These are phyloP conservation scores for Xiphorhynchus erythropygius DNA, from an alignment of 2,797 vertebrate species.

Conservation along the genomic window DNA sequence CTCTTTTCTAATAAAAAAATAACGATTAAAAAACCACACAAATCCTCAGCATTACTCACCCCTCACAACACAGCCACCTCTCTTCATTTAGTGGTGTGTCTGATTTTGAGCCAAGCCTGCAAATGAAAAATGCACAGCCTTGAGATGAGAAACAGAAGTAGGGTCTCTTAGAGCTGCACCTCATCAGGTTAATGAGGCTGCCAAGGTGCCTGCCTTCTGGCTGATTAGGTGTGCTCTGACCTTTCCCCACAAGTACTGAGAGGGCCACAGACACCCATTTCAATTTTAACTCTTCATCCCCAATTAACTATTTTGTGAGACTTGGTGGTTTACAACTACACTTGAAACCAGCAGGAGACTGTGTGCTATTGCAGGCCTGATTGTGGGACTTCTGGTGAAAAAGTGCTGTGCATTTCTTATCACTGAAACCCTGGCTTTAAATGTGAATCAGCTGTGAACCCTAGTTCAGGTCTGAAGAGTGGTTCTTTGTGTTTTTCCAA, in stretches of 20 bases:
- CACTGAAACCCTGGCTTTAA: background rate
- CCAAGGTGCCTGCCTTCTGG: background rate
- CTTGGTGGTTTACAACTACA: background rate
- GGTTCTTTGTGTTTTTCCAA: background rate
- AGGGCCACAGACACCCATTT: background rate
- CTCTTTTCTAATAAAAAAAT: background rate
- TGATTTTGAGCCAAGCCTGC: background rate
- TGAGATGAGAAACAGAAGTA: background rate
- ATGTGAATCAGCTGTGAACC: background rate
- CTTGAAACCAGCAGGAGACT: background rate
- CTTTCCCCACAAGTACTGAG: background rate
- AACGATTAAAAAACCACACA: rapidly evolving
- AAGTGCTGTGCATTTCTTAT: background rate
- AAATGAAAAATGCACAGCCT: background rate
- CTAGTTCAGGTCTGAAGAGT: background rate
- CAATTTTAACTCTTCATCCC: background rate
- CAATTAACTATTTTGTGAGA: background rate
- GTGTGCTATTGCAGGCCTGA: background rate
- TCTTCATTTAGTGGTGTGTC: rapidly evolving
- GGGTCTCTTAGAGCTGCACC: background rate
- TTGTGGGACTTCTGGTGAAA: background rate
- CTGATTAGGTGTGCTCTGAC: background rate
- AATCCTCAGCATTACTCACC: background rate
- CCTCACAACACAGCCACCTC: background rate
- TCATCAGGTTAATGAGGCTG: background rate